These are phyloP conservation scores for Ladona fulva DNA, from an alignment of 1,140 invertebrate genomes.

Conservation along the genomic window DNA sequence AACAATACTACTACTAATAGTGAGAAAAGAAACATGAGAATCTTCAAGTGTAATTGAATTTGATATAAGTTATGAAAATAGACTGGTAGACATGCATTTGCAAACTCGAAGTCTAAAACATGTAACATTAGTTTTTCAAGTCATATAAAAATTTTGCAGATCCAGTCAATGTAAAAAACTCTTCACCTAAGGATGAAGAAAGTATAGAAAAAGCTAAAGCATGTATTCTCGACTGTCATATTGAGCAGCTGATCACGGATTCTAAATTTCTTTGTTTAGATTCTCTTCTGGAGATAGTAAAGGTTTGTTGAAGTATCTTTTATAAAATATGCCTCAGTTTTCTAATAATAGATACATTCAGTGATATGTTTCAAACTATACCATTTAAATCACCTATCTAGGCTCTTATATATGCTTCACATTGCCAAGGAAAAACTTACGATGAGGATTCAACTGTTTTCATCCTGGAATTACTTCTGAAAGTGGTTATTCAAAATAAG, in stretches of 20 bases:
- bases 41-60: too few species aligned
- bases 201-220: slow-evolving; percentile 59
- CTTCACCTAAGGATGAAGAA: slow-evolving; percentile 67
- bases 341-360: slow-evolving; percentile 32
- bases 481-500: slow-evolving; percentile 88
- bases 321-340: too few species aligned
- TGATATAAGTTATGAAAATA: too few species aligned
- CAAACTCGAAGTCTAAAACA: too few species aligned
- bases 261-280: slow-evolving; percentile 90
- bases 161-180: slow-evolving; percentile 45
- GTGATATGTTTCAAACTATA: slow-evolving; percentile 12
- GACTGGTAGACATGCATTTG: too few species aligned
- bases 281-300: slow-evolving; percentile 66
- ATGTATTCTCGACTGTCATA: slow-evolving; percentile 77
- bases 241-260: slow-evolving; percentile 86
- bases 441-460: slow-evolving; percentile 89
- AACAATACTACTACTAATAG: too few species aligned
- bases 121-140: too few species aligned
- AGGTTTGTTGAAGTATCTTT: slow-evolving; percentile 44
- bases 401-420: slow-evolving; percentile 40
- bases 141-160: slow-evolving; percentile 27
- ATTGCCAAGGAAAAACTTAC: slow-evolving; percentile 46
- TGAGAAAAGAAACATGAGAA: too few species aligned
- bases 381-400: slow-evolving; percentile 26
- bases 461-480: slow-evolving; percentile 83